Percentiles rank a stretch among this genome's conserved stretches.
phyloP scores from a whole-genome alignment of 2,888 invertebrate genomes.

The Cryptocephalus moraei region DNA sequence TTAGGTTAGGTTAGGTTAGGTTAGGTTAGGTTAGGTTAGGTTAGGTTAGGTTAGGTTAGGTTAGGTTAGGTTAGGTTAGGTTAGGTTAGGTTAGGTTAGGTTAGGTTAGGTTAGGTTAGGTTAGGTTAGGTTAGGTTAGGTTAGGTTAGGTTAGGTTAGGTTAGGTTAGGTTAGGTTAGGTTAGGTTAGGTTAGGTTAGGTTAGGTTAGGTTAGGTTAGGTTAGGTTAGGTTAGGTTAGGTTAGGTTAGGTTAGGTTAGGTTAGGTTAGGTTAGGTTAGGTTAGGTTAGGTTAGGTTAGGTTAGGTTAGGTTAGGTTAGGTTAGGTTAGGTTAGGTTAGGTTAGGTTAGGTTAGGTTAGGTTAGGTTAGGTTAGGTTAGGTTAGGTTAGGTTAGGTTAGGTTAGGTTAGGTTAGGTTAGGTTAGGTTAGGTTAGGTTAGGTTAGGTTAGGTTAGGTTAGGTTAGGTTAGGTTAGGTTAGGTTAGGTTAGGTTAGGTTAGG shows the following conservation, averaged over 20 bases:
- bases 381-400: constrained; percentile 14
- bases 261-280: neutral
- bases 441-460: constrained; percentile 15
- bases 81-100: neutral
- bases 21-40: constrained; percentile 2
- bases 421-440: constrained; percentile 15
- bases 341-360: constrained; percentile 14
- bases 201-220: constrained; percentile 2
- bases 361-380: constrained; percentile 15
- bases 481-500: constrained; percentile 11
- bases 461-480: constrained; percentile 14
- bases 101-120: constrained; percentile 1
- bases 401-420: constrained; percentile 15
- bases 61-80: constrained; percentile 15
- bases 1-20: constrained; percentile 5
- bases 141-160: constrained; percentile 2
- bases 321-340: constrained; percentile 12
- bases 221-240: constrained; percentile 2
- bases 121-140: constrained; percentile 2
- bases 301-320: constrained; percentile 7
- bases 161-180: neutral
- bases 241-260: constrained; percentile 1
- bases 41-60: constrained; percentile 20
- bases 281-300: constrained; percentile 8
- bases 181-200: neutral